Evolutionary conservation across 2,888 invertebrate genomes (phyloP), one percentile per base, ranked within the genome.

Genomic region (Orchestes rusci): DNA sequence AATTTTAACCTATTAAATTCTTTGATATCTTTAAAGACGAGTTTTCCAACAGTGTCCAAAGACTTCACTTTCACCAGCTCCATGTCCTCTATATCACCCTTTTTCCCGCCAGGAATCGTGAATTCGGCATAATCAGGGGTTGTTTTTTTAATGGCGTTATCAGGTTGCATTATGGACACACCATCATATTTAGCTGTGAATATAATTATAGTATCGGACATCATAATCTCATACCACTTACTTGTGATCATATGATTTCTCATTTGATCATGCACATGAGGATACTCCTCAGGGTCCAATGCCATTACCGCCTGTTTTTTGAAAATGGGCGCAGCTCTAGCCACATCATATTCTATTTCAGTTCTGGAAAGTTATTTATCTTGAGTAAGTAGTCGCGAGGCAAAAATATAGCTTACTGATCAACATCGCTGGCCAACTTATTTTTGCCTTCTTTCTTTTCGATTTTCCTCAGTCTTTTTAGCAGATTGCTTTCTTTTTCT

Each of bases 21-120:
- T 62, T 86, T 82, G 39, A 90, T 84, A 56, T 88, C 90, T 57
- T 80, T 78, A 66, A 99, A 99, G 0, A 90, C 94, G 69, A 84
- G 75, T 70, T 85, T 82, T 0, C 91, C 94, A 41, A 94, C 80
- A 75, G 90, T 73, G 43, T 77, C 77, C 39, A 73, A 60, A 18
- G 65, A 63, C 3, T 58, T 54, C 16, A 66, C 59, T 48, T 59
- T 37, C 2, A 66, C 56, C 33, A 59, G 50, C 73, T 39, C 79
- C 73, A 56, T 77, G 70, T 57, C 80, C 77, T 15, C 81, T 3
- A 56, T 51, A 27, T 60, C 82, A 18, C 77, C 73, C 0, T 76
- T 70, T 35, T 75, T 74, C 39, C 79, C 77, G 30, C 84, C 79
- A 1, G 91, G 90, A 59, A 93, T 85, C 39, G 76, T 76, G 0